These are phyloP conservation scores for Xanthorhoe spadicearia DNA, from an alignment of 2,888 invertebrate genomes.

Conservation along the genomic window DNA sequence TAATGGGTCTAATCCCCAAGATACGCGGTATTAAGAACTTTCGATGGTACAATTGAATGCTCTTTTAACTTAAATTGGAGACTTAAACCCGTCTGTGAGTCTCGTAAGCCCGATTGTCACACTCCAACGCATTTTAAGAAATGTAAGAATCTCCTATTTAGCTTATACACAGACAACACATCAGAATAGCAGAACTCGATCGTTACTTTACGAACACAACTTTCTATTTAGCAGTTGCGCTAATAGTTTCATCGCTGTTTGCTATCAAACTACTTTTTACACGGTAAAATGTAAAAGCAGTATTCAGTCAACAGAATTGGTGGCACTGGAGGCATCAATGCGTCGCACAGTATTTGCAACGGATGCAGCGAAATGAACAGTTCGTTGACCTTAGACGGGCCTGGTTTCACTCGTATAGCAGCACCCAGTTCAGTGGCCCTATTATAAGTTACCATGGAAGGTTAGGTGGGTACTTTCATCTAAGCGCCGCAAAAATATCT, in stretches of 20 bases:
- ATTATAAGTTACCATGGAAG: conserved; percentile 67
- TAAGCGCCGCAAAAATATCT: conserved; percentile 41
- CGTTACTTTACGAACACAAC: conserved; percentile 45
- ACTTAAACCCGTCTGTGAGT: neutral
- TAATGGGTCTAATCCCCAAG: neutral
- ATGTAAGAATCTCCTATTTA: conserved; percentile 5
- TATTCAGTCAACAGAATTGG: conserved; percentile 75
- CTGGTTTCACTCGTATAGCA: conserved; percentile 81
- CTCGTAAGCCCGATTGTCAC: neutral
- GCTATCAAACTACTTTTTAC: conserved; percentile 68
- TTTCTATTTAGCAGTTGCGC: conserved; percentile 62
- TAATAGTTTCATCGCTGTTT: conserved; percentile 68
- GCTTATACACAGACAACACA: conserved; percentile 13
- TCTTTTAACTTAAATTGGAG: neutral
- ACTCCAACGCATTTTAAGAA: neutral
- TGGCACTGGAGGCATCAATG: conserved; percentile 67
- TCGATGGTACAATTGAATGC: neutral
- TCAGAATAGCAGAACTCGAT: conserved; percentile 26
- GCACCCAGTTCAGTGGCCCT: conserved; percentile 80
- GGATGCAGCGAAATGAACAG: conserved; percentile 84
- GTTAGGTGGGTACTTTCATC: conserved; percentile 51
- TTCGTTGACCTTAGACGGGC: conserved; percentile 79
- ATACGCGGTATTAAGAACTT: neutral
- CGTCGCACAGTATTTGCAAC: conserved; percentile 81
- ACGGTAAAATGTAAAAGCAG: conserved; percentile 70